Evolutionary conservation across 1,140 invertebrate species (phyloP).

Genomic region (Thalassaphorura encarpata): DNA sequence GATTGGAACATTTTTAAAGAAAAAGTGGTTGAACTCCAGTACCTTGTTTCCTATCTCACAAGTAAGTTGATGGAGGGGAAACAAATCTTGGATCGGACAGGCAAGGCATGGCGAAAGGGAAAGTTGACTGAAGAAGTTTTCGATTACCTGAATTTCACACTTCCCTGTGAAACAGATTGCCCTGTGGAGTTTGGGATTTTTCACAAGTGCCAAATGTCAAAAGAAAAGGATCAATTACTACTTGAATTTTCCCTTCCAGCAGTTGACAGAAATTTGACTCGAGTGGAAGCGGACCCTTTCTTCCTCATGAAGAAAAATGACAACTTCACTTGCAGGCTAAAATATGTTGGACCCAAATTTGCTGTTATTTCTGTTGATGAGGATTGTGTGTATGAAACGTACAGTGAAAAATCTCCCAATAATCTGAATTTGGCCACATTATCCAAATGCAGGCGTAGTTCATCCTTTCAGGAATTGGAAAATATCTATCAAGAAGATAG

Average conservation of each 20-base stretch:
- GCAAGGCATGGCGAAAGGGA: not conserved
- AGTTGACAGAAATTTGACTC: not conserved
- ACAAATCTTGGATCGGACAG: not conserved
- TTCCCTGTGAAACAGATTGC: constrained; percentile 2
- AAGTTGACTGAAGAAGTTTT: constrained; percentile 7
- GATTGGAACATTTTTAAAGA: constrained; percentile 5
- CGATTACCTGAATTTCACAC: constrained; percentile 9
- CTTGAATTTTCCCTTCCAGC: constrained; percentile 8
- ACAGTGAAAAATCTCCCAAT: not conserved
- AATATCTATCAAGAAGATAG: not conserved
- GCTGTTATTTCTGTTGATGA: not conserved
- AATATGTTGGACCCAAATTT: constrained; percentile 4
- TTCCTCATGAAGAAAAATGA: not conserved
- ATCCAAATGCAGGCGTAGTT: not conserved
- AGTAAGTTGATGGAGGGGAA: constrained; percentile 3
- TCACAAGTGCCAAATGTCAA: not conserved
- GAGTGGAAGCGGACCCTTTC: constrained; percentile 14
- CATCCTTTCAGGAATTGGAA: not conserved
- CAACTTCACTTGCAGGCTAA: not conserved
- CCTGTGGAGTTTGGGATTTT: constrained; percentile 10
- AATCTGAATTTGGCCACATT: not conserved
- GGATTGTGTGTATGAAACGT: constrained; percentile 15
- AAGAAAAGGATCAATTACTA: not conserved
- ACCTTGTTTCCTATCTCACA: constrained; percentile 3
- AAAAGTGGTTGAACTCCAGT: constrained; percentile 1